Base-by-base conservation (phyloP, 1,140 invertebrate species). In the Scaptomyza montana region DNA sequence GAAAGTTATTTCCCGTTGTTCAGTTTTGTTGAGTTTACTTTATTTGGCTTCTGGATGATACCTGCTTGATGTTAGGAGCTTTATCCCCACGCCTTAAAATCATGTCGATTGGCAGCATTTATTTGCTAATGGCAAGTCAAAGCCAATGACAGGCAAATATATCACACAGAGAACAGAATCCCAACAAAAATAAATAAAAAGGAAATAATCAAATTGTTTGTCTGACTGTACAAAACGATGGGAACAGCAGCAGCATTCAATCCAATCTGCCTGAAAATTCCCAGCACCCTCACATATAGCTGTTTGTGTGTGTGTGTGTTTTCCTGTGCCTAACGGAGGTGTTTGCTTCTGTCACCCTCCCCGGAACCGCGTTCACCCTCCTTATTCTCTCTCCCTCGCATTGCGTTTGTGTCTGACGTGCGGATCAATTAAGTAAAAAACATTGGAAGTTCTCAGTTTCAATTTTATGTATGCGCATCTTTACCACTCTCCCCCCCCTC, bases 351-450 rank as follows among this genome's bases (percentile, higher is more conserved):
- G 30, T 68, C 57, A 62, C 66, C 65, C 66, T 57, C 51, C 66
- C 53, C 66, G 57, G 47, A 46, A 70, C 36, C 30, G 60, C 36
- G 9, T 19, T 56, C 60, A 60, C 57, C 13, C 56, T 59, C 56
- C 56, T 47, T n/a, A 5, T 9, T 2, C 16, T 10, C 3, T 30
- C 60, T 33, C 33, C 30, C 25, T 61, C 30, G n/a, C 19, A 8
- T 19, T 41, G 39, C 30, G 39, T 54, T 73, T 19, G 57, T 80
- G 2, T 25, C 21, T 71, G 69, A 12, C 76, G 72, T 74, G 79
- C 72, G 46, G 76, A 89, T 87, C 84, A 87, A 87, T 87, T 89
- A 78, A 77, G 57, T 78, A 60, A 47, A 65, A 70, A 64, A 65
- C 65, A 64, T 65, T 62, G 47, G 55, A 60, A 53, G 57, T 73